Base-by-base conservation (phyloP, 30 jellyfish, hydroid and myxozoan genomes). In the Aurelia aurita region DNA sequence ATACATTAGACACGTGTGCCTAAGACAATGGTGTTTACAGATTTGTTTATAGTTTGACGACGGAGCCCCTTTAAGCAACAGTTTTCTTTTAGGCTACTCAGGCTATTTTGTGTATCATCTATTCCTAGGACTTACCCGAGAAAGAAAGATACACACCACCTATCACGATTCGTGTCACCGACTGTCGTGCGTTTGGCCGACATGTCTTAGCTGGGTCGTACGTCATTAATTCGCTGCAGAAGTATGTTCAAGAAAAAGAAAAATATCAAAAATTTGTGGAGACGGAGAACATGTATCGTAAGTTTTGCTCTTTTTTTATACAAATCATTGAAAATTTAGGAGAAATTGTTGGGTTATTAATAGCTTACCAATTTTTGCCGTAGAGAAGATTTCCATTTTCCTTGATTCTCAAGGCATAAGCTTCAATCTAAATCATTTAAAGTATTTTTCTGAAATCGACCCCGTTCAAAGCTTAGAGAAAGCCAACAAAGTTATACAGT, bases 101-200 rank as follows among this genome's bases (percentile, higher is more conserved):
- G 5, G 11, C 13, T 35, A 7, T 5, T 35, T 35, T 35, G 0
- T 31, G 22, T 74, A 13, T 55, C 46, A 3, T 27, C 53, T 49
- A 12, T 8, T 69, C 26, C 55, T 54, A 85, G 95, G 66, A 72
- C n/a, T 51, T 85, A 62, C 95, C 95, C 21, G 88, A 58, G 51
- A 61, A 78, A 10, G 88, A 85, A 34, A 39, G 69, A 26, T 85
- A 69, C 83, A 85, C 69, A 21, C 95, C 95, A 11, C 95, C 95
- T 29, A 61, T 85, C 18, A 85, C 88, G 23, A 85, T 85, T 51
- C 83, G 95, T 18, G 95, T 85, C 1, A 85, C 80, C 5, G 95
- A 85, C 84, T 85, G 95, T 62, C 83, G 95, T 5, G 71, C 95
- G 13, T 85, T 85, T 46, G 86, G 86, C 23, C 88, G 95, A 34